Evolutionary conservation across 2,797 vertebrate species (phyloP).

Genomic region (Netta rufina): DNA sequence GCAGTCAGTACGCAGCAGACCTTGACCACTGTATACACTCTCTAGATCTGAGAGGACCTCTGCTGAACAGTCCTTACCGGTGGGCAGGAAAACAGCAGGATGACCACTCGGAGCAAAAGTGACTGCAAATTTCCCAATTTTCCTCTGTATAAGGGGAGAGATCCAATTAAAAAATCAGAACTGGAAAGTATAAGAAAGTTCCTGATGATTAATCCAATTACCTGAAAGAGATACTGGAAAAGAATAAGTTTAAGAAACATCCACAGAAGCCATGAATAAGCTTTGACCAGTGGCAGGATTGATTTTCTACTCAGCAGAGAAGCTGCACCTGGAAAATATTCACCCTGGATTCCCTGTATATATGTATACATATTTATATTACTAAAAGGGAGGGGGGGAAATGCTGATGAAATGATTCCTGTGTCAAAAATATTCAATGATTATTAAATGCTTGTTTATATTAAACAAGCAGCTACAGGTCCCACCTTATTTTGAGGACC

Average conservation of each 20-base stretch:
- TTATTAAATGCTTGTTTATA: not conserved
- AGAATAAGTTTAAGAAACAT: not conserved
- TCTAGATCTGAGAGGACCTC: not conserved
- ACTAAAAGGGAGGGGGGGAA: not conserved
- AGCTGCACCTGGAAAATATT: not conserved
- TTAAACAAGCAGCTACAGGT: not conserved
- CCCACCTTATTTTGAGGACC: not conserved
- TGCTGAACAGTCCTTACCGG: not conserved
- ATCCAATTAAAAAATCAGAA: not conserved
- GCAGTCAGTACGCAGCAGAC: slow-evolving; percentile 19
- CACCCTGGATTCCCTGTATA: not conserved
- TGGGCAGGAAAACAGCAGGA: not conserved
- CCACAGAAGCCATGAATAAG: not conserved
- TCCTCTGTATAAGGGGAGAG: not conserved
- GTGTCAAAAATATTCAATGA: not conserved
- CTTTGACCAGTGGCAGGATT: not conserved
- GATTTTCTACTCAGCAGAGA: not conserved
- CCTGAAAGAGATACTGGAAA: not conserved
- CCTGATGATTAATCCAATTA: not conserved
- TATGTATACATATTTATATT: not conserved
- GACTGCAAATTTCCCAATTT: not conserved
- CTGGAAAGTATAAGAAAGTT: not conserved
- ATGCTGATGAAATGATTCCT: not conserved
- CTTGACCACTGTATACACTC: not conserved
- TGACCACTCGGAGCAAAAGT: not conserved